phyloP scores from a whole-genome alignment of 2,888 invertebrate genomes.

The Sisyra nigra region DNA sequence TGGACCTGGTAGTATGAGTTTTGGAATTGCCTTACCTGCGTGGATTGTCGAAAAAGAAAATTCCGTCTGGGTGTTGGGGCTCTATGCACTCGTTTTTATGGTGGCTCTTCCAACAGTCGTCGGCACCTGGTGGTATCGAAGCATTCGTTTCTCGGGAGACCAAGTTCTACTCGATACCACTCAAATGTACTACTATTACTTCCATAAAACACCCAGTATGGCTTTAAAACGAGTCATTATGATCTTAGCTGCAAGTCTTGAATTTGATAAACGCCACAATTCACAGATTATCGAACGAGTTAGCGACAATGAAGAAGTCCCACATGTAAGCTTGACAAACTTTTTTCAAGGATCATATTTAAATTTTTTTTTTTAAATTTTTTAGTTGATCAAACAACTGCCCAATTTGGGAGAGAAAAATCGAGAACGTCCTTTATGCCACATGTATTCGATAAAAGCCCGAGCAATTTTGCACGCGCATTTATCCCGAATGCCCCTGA shows the following conservation, averaged over 20 bases:
- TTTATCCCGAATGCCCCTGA: slow-evolving; percentile 66
- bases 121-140: slow-evolving; percentile 98
- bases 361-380: slow-evolving; percentile 10
- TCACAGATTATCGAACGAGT: slow-evolving; percentile 85
- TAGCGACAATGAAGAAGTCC: slow-evolving; percentile 90
- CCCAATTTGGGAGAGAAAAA: slow-evolving; percentile 91
- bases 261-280: slow-evolving; percentile 89
- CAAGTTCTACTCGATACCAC: slow-evolving; percentile 95
- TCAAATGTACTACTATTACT: slow-evolving; percentile 88
- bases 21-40: slow-evolving; percentile 97
- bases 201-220: slow-evolving; percentile 93
- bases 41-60: slow-evolving; percentile 99
- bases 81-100: slow-evolving; percentile 96
- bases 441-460: slow-evolving; percentile 83
- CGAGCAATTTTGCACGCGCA: slow-evolving; percentile 93
- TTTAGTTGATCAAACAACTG: slow-evolving; percentile 75
- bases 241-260: slow-evolving; percentile 92
- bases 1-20: slow-evolving; percentile 97
- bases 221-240: slow-evolving; percentile 87
- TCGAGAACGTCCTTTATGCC: slow-evolving; percentile 85
- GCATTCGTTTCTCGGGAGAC: slow-evolving; percentile 93
- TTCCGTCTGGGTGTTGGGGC: slow-evolving; percentile 90
- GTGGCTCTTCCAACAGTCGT: slow-evolving; percentile 74
- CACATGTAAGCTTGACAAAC: slow-evolving; percentile 42
- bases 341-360: background rate